Conservation (phyloP, 2,797 vertebrate species). For the Diplodus sargus region DNA sequence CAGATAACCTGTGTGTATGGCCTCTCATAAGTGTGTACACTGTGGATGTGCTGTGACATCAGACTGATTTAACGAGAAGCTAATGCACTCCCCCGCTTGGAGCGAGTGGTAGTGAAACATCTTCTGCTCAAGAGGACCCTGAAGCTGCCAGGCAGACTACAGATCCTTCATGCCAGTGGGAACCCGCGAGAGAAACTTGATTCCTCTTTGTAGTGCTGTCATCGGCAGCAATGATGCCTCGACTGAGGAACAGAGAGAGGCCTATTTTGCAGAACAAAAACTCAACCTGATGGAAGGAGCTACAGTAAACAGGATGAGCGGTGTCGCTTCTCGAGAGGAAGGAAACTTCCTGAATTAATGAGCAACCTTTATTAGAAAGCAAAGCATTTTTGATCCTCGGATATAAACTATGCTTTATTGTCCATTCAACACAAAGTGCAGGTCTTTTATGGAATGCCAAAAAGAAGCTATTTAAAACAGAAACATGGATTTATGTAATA, state of each 20-base stretch:
- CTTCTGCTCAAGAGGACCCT: slow-evolving; percentile 62
- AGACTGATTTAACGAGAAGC: slow-evolving; percentile 54
- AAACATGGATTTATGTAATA: no score
- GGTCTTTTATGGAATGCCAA: no score
- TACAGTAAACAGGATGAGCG: slow-evolving; percentile 44
- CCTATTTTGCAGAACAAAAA: slow-evolving; percentile 59
- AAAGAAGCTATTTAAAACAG: no score
- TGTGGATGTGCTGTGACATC: slow-evolving; percentile 22
- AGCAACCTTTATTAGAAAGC: slow-evolving; percentile 24
- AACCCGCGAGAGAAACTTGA: slow-evolving; percentile 67
- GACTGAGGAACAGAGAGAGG: slow-evolving; percentile 57
- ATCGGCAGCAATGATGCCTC: slow-evolving; percentile 64
- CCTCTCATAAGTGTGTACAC: slow-evolving; percentile 27
- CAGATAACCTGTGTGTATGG: slow-evolving; percentile 28
- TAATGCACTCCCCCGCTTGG: slow-evolving; percentile 30
- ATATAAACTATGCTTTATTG: neutral
- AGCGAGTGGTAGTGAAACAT: slow-evolving; percentile 34
- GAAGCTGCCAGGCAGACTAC: slow-evolving; percentile 53
- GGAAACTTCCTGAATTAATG: slow-evolving; percentile 28
- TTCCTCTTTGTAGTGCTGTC: slow-evolving; percentile 73
- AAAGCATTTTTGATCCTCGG: slow-evolving; percentile 24
- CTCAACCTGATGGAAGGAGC: slow-evolving; percentile 25
- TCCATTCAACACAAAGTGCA: neutral
- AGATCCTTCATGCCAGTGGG: slow-evolving; percentile 47
- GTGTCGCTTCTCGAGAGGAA: slow-evolving; percentile 44